Percentiles rank a stretch among this genome's conserved stretches.
phyloP scores from a whole-genome alignment of 1,140 invertebrate genomes.

The Sinonovacula constricta region DNA sequence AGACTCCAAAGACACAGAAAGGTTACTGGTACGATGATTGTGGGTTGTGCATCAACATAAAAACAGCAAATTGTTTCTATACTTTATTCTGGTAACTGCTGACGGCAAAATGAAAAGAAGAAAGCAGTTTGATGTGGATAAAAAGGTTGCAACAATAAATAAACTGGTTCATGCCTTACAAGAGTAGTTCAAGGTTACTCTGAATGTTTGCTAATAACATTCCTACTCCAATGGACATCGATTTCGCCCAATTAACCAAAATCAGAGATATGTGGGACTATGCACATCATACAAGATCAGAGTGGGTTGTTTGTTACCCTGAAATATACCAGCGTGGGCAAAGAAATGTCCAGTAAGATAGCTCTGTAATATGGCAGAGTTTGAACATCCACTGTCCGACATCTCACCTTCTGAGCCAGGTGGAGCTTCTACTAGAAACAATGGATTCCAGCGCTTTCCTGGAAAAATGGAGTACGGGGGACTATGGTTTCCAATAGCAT shows the following conservation, averaged over 20 bases:
- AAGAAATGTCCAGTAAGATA: slow-evolving; percentile 78
- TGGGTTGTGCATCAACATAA: too few species aligned
- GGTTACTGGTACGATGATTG: too few species aligned
- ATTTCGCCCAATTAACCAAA: slow-evolving; percentile 51
- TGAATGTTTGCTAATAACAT: too few species aligned
- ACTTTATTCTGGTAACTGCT: too few species aligned
- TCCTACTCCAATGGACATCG: too few species aligned
- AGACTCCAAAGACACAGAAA: too few species aligned
- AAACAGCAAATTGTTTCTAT: too few species aligned
- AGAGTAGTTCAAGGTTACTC: too few species aligned
- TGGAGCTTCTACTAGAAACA: slow-evolving; percentile 78
- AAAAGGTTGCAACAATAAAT: too few species aligned
- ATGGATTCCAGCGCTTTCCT: slow-evolving; percentile 49
- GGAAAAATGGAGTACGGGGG: slow-evolving; percentile 67
- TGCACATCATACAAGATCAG: slow-evolving; percentile 79
- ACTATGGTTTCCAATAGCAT: slow-evolving; percentile 60
- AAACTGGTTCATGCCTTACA: too few species aligned
- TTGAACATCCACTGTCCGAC: slow-evolving; percentile 79
- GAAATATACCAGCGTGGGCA: slow-evolving; percentile 31
- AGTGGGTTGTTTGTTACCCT: slow-evolving; percentile 46
- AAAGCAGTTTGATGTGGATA: too few species aligned
- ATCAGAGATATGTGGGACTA: slow-evolving; percentile 50
- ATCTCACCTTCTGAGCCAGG: slow-evolving; percentile 73
- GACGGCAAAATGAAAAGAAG: too few species aligned
- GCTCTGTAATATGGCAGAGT: slow-evolving; percentile 75